Base-by-base conservation (phyloP, 2,888 invertebrate genomes). In the Hylaea fasciaria region DNA sequence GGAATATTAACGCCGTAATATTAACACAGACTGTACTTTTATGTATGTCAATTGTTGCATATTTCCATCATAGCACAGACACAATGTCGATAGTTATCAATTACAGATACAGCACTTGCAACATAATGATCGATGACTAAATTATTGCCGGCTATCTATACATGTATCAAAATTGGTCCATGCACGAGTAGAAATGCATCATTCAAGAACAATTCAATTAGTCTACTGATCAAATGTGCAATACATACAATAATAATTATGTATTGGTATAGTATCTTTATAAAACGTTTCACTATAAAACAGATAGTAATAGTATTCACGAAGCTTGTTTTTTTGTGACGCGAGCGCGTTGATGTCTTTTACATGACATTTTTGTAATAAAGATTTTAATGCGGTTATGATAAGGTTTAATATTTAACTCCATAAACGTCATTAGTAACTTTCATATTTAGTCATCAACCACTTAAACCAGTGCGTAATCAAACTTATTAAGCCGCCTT, bases 91-190 rank as follows among this genome's bases (percentile, higher is more conserved):
- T 56, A 44, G 16, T 35, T 48, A 56, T 61, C 56, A 40, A 13
- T 54, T 35, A 47, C 51, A 39, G 22, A 50, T 48, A 49, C 49
- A 51, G 29, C 35, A 35, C 45, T 61, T 61, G 61, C 61, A 56
- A 43, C 47, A 61, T 46, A 61, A 56, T 61, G 61, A 56, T 61
- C 56, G 61, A 61, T 61, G 56, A 56, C 51, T 61, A 44, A 61
- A 47, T 55, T 55, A 29, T 45, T 52, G 29, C 35, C 47, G 39
- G 47, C 22, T 56, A 52, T 61, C 47, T 51, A 29, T 45, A 41
- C 44, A 39, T 54, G 44, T 14, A 51, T 51, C 45, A 35, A 41
- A 55, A 41, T 37, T 50, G 32, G 44, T 37, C 13, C 45, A 50
- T 22, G 54, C 55, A 60, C 55, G 55, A 60, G 10, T 40, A 46